Conservation (phyloP, 2,113 vertebrate genomes). For the Herpailurus yagouaroundi region DNA sequence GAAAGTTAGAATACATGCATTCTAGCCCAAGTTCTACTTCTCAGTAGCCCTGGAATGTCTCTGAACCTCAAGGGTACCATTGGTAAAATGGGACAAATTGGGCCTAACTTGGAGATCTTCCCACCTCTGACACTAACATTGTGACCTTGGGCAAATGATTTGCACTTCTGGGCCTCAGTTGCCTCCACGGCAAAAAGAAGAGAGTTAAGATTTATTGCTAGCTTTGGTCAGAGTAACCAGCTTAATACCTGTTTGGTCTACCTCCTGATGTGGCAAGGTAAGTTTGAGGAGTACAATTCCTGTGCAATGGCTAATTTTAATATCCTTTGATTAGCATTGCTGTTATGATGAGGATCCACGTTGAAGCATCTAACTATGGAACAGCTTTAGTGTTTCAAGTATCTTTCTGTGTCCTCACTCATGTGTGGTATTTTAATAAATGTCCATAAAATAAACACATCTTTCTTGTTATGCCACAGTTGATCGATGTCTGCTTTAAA, state of each 20-base stretch:
- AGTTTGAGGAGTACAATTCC: not conserved
- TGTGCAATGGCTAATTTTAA: not conserved
- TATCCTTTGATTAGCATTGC: conserved; percentile 5
- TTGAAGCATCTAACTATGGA: not conserved
- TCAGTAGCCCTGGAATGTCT: not conserved
- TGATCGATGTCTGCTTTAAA: conserved; percentile 34
- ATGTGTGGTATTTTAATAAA: not conserved
- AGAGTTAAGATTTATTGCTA: not conserved
- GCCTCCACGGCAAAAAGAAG: not conserved
- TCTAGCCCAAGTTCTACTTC: not conserved
- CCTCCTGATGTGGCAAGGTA: not conserved
- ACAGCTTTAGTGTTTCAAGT: not conserved
- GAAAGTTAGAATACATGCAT: not conserved
- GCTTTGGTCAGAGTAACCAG: conserved; percentile 43
- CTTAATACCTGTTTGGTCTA: not conserved
- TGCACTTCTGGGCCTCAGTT: not conserved
- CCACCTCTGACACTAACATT: not conserved
- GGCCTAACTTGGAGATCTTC: not conserved
- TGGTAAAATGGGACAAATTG: not conserved
- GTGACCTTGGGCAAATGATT: not conserved
- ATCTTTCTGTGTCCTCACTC: conserved; percentile 48
- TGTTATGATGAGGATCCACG: not conserved
- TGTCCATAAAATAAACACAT: conserved; percentile 25
- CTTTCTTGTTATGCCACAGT: conserved; percentile 36
- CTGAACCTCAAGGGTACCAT: not conserved